Evolutionary conservation across 1,140 invertebrate genomes (phyloP).

Genomic region (Meloidogyne hapla): DNA sequence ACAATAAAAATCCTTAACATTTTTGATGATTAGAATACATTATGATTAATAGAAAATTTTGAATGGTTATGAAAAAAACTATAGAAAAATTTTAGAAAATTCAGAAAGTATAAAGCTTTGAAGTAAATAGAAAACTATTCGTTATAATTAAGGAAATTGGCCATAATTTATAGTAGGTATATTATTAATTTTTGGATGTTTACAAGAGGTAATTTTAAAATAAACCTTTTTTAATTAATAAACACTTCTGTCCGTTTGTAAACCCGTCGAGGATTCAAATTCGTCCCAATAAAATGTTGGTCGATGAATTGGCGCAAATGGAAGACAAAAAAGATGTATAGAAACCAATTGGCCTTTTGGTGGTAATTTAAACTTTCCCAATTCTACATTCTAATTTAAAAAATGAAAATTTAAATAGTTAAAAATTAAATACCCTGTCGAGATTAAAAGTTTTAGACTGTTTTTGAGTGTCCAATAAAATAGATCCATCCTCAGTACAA

Average conservation of each 20-base stretch:
- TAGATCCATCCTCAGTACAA: neutral
- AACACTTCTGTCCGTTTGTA: neutral
- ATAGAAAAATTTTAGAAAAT: no score
- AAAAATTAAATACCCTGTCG: constrained; percentile 19
- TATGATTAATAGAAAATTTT: no score
- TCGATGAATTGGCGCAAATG: constrained; percentile 10
- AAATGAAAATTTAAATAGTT: neutral
- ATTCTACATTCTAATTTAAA: constrained; percentile 12
- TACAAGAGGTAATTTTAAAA: neutral
- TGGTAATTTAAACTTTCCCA: constrained; percentile 18
- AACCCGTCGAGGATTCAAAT: neutral
- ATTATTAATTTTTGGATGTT: no score
- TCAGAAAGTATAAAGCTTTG: no score
- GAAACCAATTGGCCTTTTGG: neutral
- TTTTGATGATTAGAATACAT: no score
- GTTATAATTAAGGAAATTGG: no score
- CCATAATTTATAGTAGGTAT: no score
- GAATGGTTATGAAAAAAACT: no score
- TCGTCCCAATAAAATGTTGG: constrained; percentile 26
- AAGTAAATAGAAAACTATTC: no score
- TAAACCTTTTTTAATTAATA: neutral
- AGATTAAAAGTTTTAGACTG: constrained; percentile 14
- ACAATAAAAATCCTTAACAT: no score
- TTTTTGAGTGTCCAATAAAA: constrained; percentile 23
- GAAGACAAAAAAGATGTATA: constrained; percentile 26